Conservation (phyloP, 1,140 invertebrate species). For the Drosophila pseudoobscura region DNA sequence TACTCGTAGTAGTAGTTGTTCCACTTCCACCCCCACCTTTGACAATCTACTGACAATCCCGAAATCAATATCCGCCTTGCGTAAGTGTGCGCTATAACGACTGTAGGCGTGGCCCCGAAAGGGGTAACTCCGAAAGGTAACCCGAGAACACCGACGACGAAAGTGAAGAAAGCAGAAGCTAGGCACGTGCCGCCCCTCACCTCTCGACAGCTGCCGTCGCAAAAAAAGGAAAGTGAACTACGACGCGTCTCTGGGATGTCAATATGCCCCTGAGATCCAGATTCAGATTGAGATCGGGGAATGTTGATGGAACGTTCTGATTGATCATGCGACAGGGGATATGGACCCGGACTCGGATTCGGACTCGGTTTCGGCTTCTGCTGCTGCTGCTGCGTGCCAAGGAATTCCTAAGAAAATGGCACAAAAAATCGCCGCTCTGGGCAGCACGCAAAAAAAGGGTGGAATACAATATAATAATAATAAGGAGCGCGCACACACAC, state of each 20-base stretch:
- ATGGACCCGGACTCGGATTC: conserved; percentile 16
- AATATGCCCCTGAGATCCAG: conserved; percentile 12
- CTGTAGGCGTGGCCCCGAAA: conserved; percentile 56
- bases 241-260: conserved; percentile 24
- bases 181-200: conserved; percentile 61
- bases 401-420: conserved; percentile 73
- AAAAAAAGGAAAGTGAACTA: conserved; percentile 64
- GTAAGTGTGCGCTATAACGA: conserved; percentile 72
- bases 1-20: too few species aligned
- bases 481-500: conserved; percentile 46
- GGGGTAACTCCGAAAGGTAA: conserved; percentile 44
- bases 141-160: conserved; percentile 47
- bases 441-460: conserved; percentile 74
- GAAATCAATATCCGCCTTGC: conserved; percentile 75
- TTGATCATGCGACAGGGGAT: conserved; percentile 72
- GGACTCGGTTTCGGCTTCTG: conserved; percentile 5
- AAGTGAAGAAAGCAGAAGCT: conserved; percentile 76
- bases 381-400: conserved; percentile 28
- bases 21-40: too few species aligned
- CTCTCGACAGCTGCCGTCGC: conserved; percentile 18
- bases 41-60: not conserved
- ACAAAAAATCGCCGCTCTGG: conserved; percentile 53
- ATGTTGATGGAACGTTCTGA: conserved; percentile 55
- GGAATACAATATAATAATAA: conserved; percentile 82
- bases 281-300: conserved; percentile 31